Percentiles rank a stretch among this genome's conserved stretches.
Evolutionary conservation across 2,113 vertebrate genomes (phyloP).

Genomic region (Climacteris rufus): DNA sequence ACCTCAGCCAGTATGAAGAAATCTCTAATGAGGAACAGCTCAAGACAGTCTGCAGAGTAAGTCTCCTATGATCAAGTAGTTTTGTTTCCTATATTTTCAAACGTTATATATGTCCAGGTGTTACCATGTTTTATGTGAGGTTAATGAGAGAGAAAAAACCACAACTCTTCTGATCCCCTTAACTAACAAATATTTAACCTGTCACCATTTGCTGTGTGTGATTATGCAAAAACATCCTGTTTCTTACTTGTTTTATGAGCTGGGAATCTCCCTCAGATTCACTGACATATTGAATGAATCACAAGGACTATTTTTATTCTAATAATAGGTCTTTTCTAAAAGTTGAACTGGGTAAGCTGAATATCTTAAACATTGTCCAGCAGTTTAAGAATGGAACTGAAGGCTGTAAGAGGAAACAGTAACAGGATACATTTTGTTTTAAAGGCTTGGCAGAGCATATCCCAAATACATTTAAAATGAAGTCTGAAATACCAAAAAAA

Average conservation of each 20-base stretch:
- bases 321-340: neutral
- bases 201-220: neutral
- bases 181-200: neutral
- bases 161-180: neutral
- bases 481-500: neutral
- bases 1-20: neutral
- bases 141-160: neutral
- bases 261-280: constrained; percentile 4
- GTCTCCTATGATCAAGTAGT: neutral
- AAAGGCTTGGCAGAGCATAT: neutral
- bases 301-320: neutral
- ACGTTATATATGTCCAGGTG: neutral
- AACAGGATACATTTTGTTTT: constrained; percentile 19
- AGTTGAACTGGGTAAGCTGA: neutral
- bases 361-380: neutral
- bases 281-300: neutral
- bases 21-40: neutral
- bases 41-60: neutral
- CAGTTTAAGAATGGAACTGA: neutral
- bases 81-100: neutral
- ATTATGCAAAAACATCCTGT: neutral
- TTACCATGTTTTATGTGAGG: neutral
- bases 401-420: neutral
- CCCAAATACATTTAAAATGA: neutral
- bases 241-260: neutral